phyloP scores from a whole-genome alignment of 2,888 invertebrate species.

The Malacosoma neustria region DNA sequence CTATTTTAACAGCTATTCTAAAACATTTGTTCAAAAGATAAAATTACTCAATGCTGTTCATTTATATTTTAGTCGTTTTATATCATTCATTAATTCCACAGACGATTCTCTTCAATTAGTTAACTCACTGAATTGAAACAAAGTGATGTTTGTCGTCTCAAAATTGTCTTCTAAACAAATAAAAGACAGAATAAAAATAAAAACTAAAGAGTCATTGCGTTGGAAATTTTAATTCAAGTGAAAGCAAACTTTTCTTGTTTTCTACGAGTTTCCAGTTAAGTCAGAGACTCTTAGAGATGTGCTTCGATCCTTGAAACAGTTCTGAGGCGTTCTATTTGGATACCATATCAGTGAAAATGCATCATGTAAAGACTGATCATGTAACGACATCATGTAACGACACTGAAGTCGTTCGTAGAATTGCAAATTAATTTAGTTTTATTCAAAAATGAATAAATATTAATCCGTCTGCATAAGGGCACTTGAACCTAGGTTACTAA shows the following conservation, averaged over 20 bases:
- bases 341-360: neutral
- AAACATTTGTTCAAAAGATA: no score
- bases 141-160: neutral
- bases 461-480: no score
- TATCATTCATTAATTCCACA: neutral
- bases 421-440: no score
- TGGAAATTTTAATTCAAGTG: conserved; percentile 51
- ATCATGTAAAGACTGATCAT: no score
- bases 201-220: conserved; percentile 28
- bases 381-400: no score
- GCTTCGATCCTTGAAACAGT: neutral
- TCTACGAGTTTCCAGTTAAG: conserved; percentile 27
- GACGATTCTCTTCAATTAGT: neutral
- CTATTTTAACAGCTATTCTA: no score
- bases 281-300: conserved; percentile 1
- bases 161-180: neutral
- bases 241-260: conserved; percentile 53
- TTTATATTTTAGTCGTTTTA: no score
- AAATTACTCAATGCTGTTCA: no score
- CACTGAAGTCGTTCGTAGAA: no score
- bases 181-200: conserved; percentile 13
- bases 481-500: no score
- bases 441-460: no score
- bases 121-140: neutral
- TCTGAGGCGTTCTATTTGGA: neutral